Evolutionary conservation across 2,797 vertebrate species (phyloP), one percentile per base, ranked within the genome.

Genomic region (Pelochelys cantorii): DNA sequence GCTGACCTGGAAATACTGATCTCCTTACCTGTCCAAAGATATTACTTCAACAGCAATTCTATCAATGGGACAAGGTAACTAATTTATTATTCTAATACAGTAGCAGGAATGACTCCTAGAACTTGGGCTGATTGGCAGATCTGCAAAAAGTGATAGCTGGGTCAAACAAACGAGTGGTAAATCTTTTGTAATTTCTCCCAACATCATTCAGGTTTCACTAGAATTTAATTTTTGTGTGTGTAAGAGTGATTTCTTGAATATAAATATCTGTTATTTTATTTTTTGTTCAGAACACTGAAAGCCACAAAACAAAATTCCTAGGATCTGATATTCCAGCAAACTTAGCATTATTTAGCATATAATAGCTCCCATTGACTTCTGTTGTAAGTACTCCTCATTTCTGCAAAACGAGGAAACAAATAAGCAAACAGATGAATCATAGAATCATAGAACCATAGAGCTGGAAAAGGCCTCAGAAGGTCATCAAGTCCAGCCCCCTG

Each of bases 111-210:
- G 86, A 68, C 89, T 87, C 86, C 68, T 71, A 95, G 88, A 92
- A 93, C 60, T 92, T 59, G 11, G 0, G 3, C 85, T 95, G 94
- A 97, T 80, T 95, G 96, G 85, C 94, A 97, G 84, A 31, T 93
- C 94, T 95, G 85, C 92, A 83, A 90, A 93, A 92, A 85, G 87
- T 2, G 0, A 84, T 87, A 93, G 83, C 83, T 94, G 74, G 60
- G 75, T 89, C 93, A 95, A 90, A 92, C 79, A 93, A 95, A 92
- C 79, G 85, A 97, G 88, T 94, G 90, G 62, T 88, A 96, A 93
- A 80, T 93, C 8, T 29, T 97, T 90, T 96, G 96, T 93, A 97
- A 95, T 94, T 93, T 94, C 83, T 95, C 84, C 91, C 87, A 87
- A 83, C 56, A n/a, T 90, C 94, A 53, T 75, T 92, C 91, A 93